Conservation (phyloP, 1,140 invertebrate genomes). For the Agraylea sexmaculata region DNA sequence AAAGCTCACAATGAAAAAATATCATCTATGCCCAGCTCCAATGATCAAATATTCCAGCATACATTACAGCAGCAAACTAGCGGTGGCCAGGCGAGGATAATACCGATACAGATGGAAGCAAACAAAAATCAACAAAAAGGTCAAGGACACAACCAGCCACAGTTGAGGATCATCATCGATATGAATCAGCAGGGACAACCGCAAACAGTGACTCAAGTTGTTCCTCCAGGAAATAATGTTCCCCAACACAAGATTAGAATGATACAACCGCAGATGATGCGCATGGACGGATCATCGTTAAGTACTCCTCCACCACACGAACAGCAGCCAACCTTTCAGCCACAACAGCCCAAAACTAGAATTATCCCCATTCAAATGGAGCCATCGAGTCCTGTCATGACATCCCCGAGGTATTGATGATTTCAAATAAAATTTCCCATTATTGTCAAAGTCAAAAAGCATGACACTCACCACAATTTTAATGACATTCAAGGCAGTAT, state of each 20-base stretch:
- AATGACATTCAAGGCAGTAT: no score
- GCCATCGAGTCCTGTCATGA: slow-evolving; percentile 22
- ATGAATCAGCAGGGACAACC: slow-evolving; percentile 26
- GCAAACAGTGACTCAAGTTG: slow-evolving; percentile 1
- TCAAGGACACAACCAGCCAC: slow-evolving; percentile 23
- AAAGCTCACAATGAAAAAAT: slow-evolving; percentile 6
- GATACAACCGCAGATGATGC: slow-evolving; percentile 34
- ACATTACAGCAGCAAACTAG: neutral
- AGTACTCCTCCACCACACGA: slow-evolving; percentile 21
- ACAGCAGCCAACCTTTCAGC: slow-evolving; percentile 28
- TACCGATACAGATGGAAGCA: slow-evolving; percentile 40
- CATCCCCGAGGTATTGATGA: slow-evolving; percentile 20
- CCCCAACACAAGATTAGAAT: slow-evolving; percentile 38
- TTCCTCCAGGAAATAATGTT: slow-evolving; percentile 30
- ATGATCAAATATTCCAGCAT: slow-evolving; percentile 11
- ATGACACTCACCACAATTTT: no score
- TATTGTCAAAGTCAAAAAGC: no score
- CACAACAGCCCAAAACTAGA: slow-evolving; percentile 34
- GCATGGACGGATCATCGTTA: slow-evolving; percentile 27
- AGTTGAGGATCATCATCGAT: slow-evolving; percentile 36
- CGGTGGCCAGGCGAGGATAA: slow-evolving; percentile 24
- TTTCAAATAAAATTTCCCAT: no score
- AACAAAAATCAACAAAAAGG: slow-evolving; percentile 14
- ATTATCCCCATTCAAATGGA: slow-evolving; percentile 43
- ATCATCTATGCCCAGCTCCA: slow-evolving; percentile 3